Evolutionary conservation across 2,113 vertebrate species (phyloP).

Genomic region (Heloderma charlesbogerti): DNA sequence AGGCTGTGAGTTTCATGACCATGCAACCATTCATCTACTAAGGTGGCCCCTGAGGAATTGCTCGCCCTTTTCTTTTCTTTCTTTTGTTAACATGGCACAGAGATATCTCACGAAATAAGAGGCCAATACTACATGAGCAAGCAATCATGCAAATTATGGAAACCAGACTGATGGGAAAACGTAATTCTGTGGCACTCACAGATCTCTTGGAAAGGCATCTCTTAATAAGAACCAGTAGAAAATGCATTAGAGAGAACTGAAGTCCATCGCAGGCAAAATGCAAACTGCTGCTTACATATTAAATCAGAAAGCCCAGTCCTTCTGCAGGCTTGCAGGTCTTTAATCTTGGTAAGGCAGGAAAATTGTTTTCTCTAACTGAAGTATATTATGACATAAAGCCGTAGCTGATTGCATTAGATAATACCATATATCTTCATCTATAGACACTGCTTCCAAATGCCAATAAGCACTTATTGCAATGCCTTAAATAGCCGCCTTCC

Average conservation of each 20-base stretch:
- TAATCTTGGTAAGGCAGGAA: slow-evolving; percentile 42
- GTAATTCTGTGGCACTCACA: slow-evolving; percentile 54
- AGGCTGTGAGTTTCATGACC: slow-evolving; percentile 18
- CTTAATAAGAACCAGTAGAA: slow-evolving; percentile 51
- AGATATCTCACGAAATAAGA: slow-evolving; percentile 60
- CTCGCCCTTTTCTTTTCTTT: slow-evolving; percentile 36
- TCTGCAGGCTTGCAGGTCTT: slow-evolving; percentile 39
- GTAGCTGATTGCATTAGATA: slow-evolving; percentile 39
- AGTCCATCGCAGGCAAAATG: slow-evolving; percentile 38
- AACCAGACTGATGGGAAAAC: slow-evolving; percentile 54
- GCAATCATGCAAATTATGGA: slow-evolving; percentile 65
- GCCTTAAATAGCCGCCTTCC: slow-evolving; percentile 25
- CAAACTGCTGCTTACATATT: slow-evolving; percentile 27
- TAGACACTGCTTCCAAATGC: slow-evolving; percentile 30
- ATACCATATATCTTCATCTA: slow-evolving; percentile 46
- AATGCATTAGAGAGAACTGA: slow-evolving; percentile 25
- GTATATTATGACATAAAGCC: slow-evolving; percentile 37
- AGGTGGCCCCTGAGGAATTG: slow-evolving; percentile 45
- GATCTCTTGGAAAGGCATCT: slow-evolving; percentile 30
- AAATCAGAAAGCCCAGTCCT: slow-evolving; percentile 34
- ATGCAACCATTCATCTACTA: slow-evolving; percentile 23
- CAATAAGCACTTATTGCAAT: neutral
- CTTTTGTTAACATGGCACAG: slow-evolving; percentile 7
- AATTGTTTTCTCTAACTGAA: slow-evolving; percentile 29
- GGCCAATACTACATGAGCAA: slow-evolving; percentile 54